Evolutionary conservation across 2,797 vertebrate genomes (phyloP).

Genomic region (Enteromius afrohamiltoni): DNA sequence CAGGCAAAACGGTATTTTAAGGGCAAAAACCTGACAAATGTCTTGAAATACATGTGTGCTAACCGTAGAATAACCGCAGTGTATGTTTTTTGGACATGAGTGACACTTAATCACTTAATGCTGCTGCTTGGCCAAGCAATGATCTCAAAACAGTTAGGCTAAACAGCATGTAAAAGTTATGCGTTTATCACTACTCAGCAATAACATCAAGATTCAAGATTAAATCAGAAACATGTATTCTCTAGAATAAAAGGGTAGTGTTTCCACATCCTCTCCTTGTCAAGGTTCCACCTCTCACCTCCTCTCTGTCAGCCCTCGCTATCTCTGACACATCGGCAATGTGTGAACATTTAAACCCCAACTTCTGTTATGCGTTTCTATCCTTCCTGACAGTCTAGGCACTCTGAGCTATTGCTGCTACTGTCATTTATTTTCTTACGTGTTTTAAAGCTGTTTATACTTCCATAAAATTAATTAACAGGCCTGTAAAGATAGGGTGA

Average conservation of each 20-base stretch:
- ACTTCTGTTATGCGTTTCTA: neutral
- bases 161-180: neutral
- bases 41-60: neutral
- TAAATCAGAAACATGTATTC: neutral
- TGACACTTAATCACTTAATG: neutral
- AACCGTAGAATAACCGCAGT: neutral
- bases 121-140: too few relatives aligned
- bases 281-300: neutral
- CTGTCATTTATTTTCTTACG: constrained; percentile 5
- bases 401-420: neutral
- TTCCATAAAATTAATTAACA: constrained; percentile 7
- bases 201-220: neutral
- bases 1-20: neutral
- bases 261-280: constrained; percentile 16
- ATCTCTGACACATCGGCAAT: constrained; percentile 4
- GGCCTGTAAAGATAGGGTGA: constrained; percentile 3
- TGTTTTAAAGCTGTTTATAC: constrained; percentile 12
- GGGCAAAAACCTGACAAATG: neutral
- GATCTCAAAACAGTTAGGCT: neutral
- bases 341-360: constrained; percentile 33
- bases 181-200: neutral
- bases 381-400: neutral
- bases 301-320: neutral
- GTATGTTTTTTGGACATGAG: neutral
- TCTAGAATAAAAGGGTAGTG: neutral